A percentile compares a stretch with the other conserved stretches of the same genome.
These are phyloP conservation scores for Noctilio leporinus DNA, from an alignment of 2,113 vertebrate species.

Conservation along the genomic window DNA sequence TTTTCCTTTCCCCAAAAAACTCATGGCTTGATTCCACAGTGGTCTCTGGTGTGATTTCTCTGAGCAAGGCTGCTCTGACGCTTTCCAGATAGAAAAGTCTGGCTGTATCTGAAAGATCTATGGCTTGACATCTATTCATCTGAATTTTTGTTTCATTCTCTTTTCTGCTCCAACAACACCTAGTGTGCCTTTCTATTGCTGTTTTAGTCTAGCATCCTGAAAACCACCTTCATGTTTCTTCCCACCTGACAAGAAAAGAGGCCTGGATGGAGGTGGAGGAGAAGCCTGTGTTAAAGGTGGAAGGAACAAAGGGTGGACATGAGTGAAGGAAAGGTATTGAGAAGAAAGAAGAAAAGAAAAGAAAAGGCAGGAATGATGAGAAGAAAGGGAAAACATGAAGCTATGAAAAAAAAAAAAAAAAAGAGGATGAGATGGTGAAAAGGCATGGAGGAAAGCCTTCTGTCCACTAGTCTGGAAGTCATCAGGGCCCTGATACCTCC, in stretches of 20 bases:
- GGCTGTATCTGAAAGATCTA: not conserved
- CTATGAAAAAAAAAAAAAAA: not conserved
- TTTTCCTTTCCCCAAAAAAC: too few species aligned
- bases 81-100: not conserved
- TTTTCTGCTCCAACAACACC: not conserved
- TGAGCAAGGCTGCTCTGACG: too few species aligned
- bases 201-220: slow-evolving; percentile 5
- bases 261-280: not conserved
- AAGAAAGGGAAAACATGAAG: not conserved
- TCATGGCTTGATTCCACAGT: too few species aligned
- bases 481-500: slow-evolving; percentile 43
- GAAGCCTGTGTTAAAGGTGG: not conserved
- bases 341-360: not conserved
- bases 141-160: not conserved
- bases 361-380: not conserved
- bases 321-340: not conserved
- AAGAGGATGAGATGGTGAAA: not conserved
- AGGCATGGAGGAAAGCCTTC: not conserved
- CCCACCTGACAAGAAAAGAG: not conserved
- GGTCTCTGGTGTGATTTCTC: too few species aligned
- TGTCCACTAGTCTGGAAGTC: slow-evolving; percentile 13
- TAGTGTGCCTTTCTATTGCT: not conserved
- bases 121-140: not conserved
- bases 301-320: not conserved
- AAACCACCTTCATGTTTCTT: not conserved